Evolutionary conservation across 2,797 vertebrate genomes (phyloP), one percentile per base, ranked within the genome.

Genomic region (Selene dorsalis): DNA sequence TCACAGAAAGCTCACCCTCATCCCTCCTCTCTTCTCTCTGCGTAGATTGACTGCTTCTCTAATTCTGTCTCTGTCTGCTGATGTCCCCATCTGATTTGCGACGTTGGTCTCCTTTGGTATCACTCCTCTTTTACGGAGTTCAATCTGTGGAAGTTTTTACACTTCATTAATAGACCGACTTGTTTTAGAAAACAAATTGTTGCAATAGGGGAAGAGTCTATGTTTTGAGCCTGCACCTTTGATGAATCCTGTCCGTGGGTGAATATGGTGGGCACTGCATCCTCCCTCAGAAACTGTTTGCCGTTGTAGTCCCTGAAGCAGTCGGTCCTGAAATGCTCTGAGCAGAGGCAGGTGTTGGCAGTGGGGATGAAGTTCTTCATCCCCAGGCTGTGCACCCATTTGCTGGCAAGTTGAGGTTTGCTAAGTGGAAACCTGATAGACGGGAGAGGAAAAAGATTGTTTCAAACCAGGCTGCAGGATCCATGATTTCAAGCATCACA

Each of bases 241-340:
- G 89, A 84, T 1, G 90, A 77, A 13, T 95, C 94, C 48, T 89
- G 90, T 1, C 82, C 91, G 0, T 90, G 82, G n/a, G 65, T 30
- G 58, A 95, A 95, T 28, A 95, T 92, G 28, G 95, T 95, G 28
- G 95, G 95, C 39, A 96, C 94, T 0, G 95, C 95, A 18, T 95
- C 95, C 75, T 96, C 95, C 58, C 94, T 88, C 69, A 96, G 87
- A 73, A 95, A 95, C 91, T 95, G 95, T 84, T 95, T 95, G 14
- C 95, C 95, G 7, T 95, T 95, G 86, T 95, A 95, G 79, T 95
- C 95, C n/a, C 95, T 92, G 79, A 96, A 96, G 89, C 95, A 95
- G 87, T 95, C 94, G 0, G 92, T 69, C 72, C 92, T 85, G 79
- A 96, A 96, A 47, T 96, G 95, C 82, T 95, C 95, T 0, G 95